A percentile compares a stretch with the other conserved stretches of the same genome.
Conservation (phyloP, 2,888 invertebrate species). For the Dioctria linearis region DNA sequence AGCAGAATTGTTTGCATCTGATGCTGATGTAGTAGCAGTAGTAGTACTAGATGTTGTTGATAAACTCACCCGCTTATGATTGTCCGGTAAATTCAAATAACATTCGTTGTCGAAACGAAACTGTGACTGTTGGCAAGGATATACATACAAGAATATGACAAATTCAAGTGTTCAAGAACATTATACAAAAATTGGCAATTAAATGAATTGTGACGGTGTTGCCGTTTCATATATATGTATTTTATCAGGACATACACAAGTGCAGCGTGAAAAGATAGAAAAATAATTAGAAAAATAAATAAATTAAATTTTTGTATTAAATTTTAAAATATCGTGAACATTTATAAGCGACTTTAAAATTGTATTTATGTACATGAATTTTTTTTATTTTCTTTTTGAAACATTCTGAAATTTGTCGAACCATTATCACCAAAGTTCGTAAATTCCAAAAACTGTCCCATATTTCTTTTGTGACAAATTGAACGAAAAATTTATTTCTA, state of each 20-base stretch:
- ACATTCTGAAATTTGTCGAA: too few species aligned
- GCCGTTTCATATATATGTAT: constrained; percentile 48
- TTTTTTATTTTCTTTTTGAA: neutral
- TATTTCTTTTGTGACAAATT: neutral
- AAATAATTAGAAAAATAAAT: constrained; percentile 54
- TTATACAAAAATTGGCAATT: constrained; percentile 1
- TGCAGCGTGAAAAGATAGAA: constrained; percentile 62
- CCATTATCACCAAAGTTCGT: too few species aligned
- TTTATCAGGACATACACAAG: constrained; percentile 59
- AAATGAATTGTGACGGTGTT: constrained; percentile 6
- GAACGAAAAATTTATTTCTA: constrained; percentile 22
- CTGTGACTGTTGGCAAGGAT: constrained; percentile 84
- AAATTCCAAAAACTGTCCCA: constrained; percentile 7
- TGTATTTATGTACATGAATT: constrained; percentile 17
- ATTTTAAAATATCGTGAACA: constrained; percentile 25
- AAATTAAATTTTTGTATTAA: constrained; percentile 37
- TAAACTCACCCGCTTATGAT: constrained; percentile 97
- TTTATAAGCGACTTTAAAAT: constrained; percentile 13
- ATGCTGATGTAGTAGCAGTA: constrained; percentile 60
- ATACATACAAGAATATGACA: neutral
- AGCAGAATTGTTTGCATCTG: constrained; percentile 61
- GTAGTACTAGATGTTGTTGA: constrained; percentile 60
- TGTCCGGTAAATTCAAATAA: constrained; percentile 96
- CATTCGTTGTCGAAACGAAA: constrained; percentile 99
- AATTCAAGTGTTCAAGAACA: neutral